phyloP scores from a whole-genome alignment of 2,797 vertebrate genomes.

The Telmatherina bonti region DNA sequence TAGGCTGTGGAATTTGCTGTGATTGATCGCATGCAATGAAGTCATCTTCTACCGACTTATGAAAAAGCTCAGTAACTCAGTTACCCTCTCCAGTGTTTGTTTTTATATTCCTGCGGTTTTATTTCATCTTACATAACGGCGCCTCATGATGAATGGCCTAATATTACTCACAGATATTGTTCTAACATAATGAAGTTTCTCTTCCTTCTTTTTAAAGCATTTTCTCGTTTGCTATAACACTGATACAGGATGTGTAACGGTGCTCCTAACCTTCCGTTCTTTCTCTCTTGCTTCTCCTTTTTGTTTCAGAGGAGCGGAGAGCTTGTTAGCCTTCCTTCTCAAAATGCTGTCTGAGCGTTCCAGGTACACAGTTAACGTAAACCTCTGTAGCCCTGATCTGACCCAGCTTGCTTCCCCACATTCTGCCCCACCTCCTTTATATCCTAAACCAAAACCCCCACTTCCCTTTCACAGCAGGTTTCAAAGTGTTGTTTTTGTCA shows the following conservation, averaged over 20 bases:
- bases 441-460: conserved; percentile 32
- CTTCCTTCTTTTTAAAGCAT: conserved; percentile 44
- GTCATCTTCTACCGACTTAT: conserved; percentile 74
- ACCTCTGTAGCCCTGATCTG: conserved; percentile 56
- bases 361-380: conserved; percentile 78
- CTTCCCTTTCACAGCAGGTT: conserved; percentile 35
- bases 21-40: conserved; percentile 76
- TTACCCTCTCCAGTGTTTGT: conserved; percentile 76
- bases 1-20: conserved; percentile 65
- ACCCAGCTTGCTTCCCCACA: conserved; percentile 50
- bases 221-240: conserved; percentile 61
- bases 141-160: conserved; percentile 75
- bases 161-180: conserved; percentile 78
- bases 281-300: conserved; percentile 60
- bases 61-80: conserved; percentile 76
- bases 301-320: conserved; percentile 82
- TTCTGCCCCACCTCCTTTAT: conserved; percentile 7
- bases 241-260: conserved; percentile 50
- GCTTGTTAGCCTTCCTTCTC: conserved; percentile 84
- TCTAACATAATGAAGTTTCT: conserved; percentile 74
- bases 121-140: conserved; percentile 71
- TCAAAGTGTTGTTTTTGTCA: conserved; percentile 40
- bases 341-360: conserved; percentile 81
- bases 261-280: conserved; percentile 63
- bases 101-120: conserved; percentile 74